A percentile compares a stretch with the other conserved stretches of the same genome.
Conservation (phyloP, 2,113 vertebrate genomes). For the Euleptes europaea region DNA sequence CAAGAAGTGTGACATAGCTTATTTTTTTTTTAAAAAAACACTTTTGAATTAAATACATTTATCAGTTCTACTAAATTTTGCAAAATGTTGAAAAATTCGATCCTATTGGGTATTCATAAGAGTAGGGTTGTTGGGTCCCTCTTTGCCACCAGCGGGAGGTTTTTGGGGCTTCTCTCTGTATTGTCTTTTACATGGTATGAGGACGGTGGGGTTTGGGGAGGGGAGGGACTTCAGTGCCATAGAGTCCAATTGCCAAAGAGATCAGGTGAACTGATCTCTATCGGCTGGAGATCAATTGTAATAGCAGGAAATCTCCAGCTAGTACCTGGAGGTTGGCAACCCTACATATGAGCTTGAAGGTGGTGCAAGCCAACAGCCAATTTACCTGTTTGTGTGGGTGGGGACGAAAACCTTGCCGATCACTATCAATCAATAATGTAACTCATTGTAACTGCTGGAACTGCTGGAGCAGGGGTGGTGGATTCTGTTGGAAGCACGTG, state of each 20-base stretch:
- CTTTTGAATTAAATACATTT: background rate
- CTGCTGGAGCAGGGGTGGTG: background rate
- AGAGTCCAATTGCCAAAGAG: too few relatives aligned
- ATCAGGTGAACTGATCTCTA: too few relatives aligned
- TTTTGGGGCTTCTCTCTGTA: too few relatives aligned
- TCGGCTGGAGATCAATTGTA: too few relatives aligned
- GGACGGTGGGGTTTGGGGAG: too few relatives aligned
- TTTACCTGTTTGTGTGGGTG: constrained; percentile 4
- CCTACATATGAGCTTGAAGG: background rate
- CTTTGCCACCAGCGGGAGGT: too few relatives aligned
- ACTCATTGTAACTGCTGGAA: background rate
- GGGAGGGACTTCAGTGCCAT: too few relatives aligned
- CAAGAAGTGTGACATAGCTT: constrained; percentile 15
- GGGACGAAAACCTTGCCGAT: background rate
- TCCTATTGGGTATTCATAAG: background rate
- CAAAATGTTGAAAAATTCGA: background rate
- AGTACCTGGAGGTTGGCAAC: too few relatives aligned
- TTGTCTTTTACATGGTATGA: too few relatives aligned
- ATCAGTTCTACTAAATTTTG: background rate
- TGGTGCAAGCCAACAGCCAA: background rate
- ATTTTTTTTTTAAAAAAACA: background rate
- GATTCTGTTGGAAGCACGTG: constrained; percentile 21
- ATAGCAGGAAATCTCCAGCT: too few relatives aligned
- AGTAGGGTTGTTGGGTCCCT: too few relatives aligned
- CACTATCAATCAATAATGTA: background rate